phyloP scores from a whole-genome alignment of 2,888 invertebrate species.

The Ramazzottius varieornatus region DNA sequence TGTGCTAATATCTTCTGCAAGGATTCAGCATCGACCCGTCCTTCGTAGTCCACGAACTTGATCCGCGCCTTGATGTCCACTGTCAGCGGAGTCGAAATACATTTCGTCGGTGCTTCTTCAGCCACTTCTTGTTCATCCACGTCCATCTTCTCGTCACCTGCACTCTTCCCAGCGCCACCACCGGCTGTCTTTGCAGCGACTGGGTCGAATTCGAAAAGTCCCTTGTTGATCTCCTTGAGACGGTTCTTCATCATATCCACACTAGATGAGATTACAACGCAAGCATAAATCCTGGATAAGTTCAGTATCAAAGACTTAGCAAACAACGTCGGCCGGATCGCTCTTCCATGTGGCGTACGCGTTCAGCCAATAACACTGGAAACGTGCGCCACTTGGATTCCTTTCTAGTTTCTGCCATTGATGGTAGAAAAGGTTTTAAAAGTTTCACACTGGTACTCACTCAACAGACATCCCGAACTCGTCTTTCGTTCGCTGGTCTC shows the following conservation, averaged over 20 bases:
- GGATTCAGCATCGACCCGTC: slow-evolving; percentile 37
- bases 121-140: slow-evolving; percentile 29
- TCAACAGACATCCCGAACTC: background rate
- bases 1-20: slow-evolving; percentile 39
- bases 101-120: slow-evolving; percentile 66
- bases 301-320: background rate
- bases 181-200: background rate
- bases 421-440: too few relatives aligned
- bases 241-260: slow-evolving; percentile 8
- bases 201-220: slow-evolving; percentile 5
- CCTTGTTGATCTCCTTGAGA: slow-evolving; percentile 12
- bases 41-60: slow-evolving; percentile 88
- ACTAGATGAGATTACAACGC: background rate
- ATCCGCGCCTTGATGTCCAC: slow-evolving; percentile 57
- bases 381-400: too few relatives aligned
- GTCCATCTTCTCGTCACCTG: slow-evolving; percentile 9
- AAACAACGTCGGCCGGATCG: too few relatives aligned
- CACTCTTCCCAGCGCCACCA: background rate
- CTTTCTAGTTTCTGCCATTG: too few relatives aligned
- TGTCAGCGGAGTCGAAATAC: slow-evolving; percentile 42
- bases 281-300: background rate
- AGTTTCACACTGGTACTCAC: background rate
- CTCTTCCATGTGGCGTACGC: too few relatives aligned
- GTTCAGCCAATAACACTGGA: too few relatives aligned
- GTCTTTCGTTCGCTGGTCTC: slow-evolving; percentile 12